Conservation (phyloP, 2,888 invertebrate species). For the Polymixis flavicincta region DNA sequence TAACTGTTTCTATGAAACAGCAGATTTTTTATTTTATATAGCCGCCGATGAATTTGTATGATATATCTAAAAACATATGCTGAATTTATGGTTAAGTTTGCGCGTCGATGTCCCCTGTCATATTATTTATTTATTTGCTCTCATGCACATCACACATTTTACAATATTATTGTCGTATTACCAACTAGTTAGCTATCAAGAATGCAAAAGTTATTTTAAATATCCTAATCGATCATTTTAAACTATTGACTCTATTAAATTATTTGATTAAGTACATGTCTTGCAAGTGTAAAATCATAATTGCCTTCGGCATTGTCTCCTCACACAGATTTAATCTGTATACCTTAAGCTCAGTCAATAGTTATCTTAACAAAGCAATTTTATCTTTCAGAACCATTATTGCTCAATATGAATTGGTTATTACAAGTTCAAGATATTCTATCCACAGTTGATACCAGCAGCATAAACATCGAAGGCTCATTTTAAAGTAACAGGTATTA, state of each 20-base stretch:
- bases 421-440: conserved; percentile 22
- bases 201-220: neutral
- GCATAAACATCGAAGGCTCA: conserved; percentile 24
- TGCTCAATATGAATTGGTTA: conserved; percentile 7
- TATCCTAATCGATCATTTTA: neutral
- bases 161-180: too few relatives aligned
- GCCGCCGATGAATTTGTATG: too few relatives aligned
- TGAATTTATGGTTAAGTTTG: too few relatives aligned
- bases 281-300: conserved; percentile 12
- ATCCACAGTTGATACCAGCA: conserved; percentile 15
- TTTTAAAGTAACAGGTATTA: conserved; percentile 57
- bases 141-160: too few relatives aligned
- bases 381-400: conserved; percentile 11
- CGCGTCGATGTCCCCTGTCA: too few relatives aligned
- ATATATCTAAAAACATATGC: too few relatives aligned
- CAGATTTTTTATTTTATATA: too few relatives aligned
- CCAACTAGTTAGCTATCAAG: neutral
- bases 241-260: neutral
- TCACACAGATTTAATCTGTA: conserved; percentile 34
- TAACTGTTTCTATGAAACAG: too few relatives aligned
- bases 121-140: too few relatives aligned
- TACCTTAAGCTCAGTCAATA: neutral
- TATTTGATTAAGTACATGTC: neutral
- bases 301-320: conserved; percentile 15
- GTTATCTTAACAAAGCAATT: conserved; percentile 19